Percentiles rank a stretch among this genome's conserved stretches.
phyloP scores from a whole-genome alignment of 1,140 invertebrate species.

The Drosophila arawakana region DNA sequence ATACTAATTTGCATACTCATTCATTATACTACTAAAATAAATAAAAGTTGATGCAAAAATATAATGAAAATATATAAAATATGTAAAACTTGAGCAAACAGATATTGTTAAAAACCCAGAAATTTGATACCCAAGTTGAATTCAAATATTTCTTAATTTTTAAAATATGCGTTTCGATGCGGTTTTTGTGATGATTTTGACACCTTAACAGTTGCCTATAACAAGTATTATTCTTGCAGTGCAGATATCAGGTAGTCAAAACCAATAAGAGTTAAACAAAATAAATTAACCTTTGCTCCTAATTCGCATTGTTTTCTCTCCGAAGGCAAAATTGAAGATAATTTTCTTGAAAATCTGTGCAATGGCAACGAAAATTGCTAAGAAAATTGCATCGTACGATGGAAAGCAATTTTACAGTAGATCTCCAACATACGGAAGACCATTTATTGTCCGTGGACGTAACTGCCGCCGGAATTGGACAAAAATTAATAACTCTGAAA shows the following conservation, averaged over 20 bases:
- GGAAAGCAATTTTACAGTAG: constrained; percentile 30
- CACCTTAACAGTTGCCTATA: no score
- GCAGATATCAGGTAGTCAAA: no score
- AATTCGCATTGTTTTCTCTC: no score
- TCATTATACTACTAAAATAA: not conserved
- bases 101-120: not conserved
- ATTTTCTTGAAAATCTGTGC: constrained; percentile 24
- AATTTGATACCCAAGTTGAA: not conserved
- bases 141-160: not conserved
- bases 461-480: constrained; percentile 17
- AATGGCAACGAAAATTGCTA: constrained; percentile 27
- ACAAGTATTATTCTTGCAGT: no score
- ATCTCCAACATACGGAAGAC: not conserved
- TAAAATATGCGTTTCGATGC: no score
- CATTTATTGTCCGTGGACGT: not conserved
- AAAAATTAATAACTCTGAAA: constrained; percentile 68
- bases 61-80: constrained; percentile 5
- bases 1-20: constrained; percentile 22
- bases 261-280: no score
- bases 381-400: not conserved
- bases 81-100: constrained; percentile 2
- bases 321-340: constrained; percentile 4
- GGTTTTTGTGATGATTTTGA: no score
- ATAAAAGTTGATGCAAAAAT: constrained; percentile 10
- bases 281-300: no score